These are phyloP conservation scores for Sepiola atlantica DNA, from an alignment of 2,888 invertebrate species.

Conservation along the genomic window DNA sequence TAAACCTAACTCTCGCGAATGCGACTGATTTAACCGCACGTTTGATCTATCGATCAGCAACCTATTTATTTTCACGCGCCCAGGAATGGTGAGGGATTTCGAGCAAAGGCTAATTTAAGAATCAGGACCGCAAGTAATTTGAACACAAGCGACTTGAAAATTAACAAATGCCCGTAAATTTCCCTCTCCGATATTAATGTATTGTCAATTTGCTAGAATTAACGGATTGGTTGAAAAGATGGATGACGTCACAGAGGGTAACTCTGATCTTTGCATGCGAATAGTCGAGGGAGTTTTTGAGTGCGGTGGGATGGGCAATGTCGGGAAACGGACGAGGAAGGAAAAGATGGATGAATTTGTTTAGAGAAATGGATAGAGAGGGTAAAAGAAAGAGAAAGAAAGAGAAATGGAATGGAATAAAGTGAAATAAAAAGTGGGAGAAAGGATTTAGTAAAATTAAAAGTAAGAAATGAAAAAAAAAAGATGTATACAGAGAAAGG, in stretches of 20 bases:
- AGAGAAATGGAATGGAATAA: not conserved
- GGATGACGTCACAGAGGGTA: not conserved
- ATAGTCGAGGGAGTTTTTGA: not conserved
- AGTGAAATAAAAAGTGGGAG: not conserved
- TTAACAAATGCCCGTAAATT: slow-evolving; percentile 10
- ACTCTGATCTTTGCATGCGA: not conserved
- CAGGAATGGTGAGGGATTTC: not conserved
- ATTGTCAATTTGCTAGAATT: not conserved
- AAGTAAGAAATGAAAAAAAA: too few species aligned
- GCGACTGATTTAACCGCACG: not conserved
- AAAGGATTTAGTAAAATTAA: not conserved
- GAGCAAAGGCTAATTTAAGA: not conserved
- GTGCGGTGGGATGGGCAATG: not conserved
- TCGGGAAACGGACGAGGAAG: too few species aligned
- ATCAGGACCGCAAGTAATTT: slow-evolving; percentile 6
- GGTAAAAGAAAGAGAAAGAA: not conserved
- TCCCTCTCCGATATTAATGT: slow-evolving; percentile 2
- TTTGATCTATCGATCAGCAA: slow-evolving; percentile 11
- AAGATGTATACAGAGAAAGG: not conserved
- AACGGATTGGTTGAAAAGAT: slow-evolving; percentile 12
- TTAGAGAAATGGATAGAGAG: not conserved
- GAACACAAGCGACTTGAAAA: slow-evolving; percentile 32
- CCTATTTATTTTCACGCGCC: not conserved
- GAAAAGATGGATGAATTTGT: not conserved
- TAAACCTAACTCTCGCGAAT: not conserved